Base-by-base conservation (phyloP, 2,888 invertebrate species). In the Koerneria pararmatus region DNA sequence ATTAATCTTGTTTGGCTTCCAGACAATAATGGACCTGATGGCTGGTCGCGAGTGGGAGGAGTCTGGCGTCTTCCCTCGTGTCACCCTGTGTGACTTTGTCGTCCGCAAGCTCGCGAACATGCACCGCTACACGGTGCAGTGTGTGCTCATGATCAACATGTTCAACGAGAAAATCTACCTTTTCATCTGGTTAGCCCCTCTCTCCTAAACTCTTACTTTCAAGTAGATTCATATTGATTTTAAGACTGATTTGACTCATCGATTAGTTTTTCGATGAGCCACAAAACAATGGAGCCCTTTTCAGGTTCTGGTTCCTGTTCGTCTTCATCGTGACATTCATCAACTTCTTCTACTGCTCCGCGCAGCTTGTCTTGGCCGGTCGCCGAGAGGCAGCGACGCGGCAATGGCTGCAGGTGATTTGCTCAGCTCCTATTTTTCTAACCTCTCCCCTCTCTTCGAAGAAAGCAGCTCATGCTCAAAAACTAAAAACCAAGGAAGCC, bases 321-420 rank as follows among this genome's bases (percentile, higher is more conserved):
- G 85, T 86, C 8, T 82, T 84, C 35, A 78, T 83, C 54, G 78
- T 84, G 67, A 85, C 86, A 59, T 71, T 83, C 49, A 81, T 84
- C 76, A 86, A 86, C 78, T 85, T 86, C 74, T 70, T 86, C 49
- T 83, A 85, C 69, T 85, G 85, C 83, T 72, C 84, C 37, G 80
- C 81, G 71, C 82, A 83, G 15, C 58, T 80, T 48, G 57, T 74
- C 31, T 67, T 76, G 24, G 49, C 69, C 1, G 41, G 51, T 27
- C 58, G 74, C 24, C 75, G 81, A 22, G 70, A 70, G 46, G 68
- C 48, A 24, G 35, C 68, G 37, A 49, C 53, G 24, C 58, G 46
- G 31, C 24, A 53, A n/a, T 54, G 53, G 63, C 63, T 63, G 5
- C 6, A 15, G n/a, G n/a, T n/a, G n/a, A n/a, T n/a, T n/a, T n/a